Base-by-base conservation (phyloP, 2,888 invertebrate species). In the Griposia aprilina region DNA sequence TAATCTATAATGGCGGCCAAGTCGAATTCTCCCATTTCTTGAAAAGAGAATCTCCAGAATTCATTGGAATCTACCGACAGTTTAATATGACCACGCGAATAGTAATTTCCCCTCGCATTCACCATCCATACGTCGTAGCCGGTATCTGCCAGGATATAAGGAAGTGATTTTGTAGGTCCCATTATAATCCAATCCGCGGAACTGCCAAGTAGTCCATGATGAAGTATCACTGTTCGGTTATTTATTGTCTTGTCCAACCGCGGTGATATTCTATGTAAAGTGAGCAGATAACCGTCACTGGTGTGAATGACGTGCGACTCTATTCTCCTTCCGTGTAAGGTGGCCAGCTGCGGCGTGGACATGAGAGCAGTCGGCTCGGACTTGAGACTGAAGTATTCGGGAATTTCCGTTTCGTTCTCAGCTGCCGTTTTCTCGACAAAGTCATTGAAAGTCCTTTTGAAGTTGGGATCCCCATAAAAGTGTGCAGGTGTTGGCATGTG, bases 91-190 rank as follows among this genome's bases (percentile, higher is more conserved):
- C 91, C 93, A 62, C 93, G 91, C 0, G 95, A 96, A 82, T 95
- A 96, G 80, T 92, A 92, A 80, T 95, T 96, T 1, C 96, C 96
- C 90, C 95, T 92, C 0, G 95, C 93, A 68, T 97, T 97, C 17
- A 94, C 93, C 97, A 94, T 97, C 98, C 96, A 98, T 4, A 97
- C 97, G 76, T 97, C 97, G 81, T 97, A 97, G 0, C 97, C 97
- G 4, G 93, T 93, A 81, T 98, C 95, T 93, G 97, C 95, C 94
- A 98, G 81, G 4, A 94, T 84, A 74, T 95, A 96, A 0, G 95
- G 94, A n/a, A 96, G 90, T 10, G 95, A 94, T 76, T 94, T 92
- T 68, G 89, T 84, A 2, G 94, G 87, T 57, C 95, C 96, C n/a
- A 94, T 88, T 76, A 96, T 82, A 68, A 96, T 90, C 96, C 96